Evolutionary conservation across 1,140 invertebrate genomes (phyloP).

Genomic region (Lamellibrachia luymesi): DNA sequence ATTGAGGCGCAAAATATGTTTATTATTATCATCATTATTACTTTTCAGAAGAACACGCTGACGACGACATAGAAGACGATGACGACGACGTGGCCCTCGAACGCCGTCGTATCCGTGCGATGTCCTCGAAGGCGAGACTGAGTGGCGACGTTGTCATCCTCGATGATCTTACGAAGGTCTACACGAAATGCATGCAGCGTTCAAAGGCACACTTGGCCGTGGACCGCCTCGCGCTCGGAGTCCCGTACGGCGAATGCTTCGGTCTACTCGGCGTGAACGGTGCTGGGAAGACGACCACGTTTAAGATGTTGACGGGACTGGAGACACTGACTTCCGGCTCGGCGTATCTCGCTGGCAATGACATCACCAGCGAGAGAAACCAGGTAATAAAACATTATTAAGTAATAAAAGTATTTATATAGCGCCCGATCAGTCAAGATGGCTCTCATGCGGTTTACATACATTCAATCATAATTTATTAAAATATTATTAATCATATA

Average conservation of each 20-base stretch:
- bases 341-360: constrained; percentile 42
- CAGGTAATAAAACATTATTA: background rate
- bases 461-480: too few relatives aligned
- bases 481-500: too few relatives aligned
- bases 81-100: background rate
- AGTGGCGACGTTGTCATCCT: constrained; percentile 40
- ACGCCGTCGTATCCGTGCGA: background rate
- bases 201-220: constrained; percentile 44
- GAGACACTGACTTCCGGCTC: constrained; percentile 45
- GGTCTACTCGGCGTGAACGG: constrained; percentile 55
- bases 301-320: constrained; percentile 71
- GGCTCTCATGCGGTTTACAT: too few relatives aligned
- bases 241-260: constrained; percentile 51
- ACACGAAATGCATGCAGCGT: constrained; percentile 35
- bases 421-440: too few relatives aligned
- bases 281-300: constrained; percentile 65
- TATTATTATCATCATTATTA: too few relatives aligned
- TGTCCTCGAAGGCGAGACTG: background rate
- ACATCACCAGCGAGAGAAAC: background rate
- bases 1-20: too few relatives aligned
- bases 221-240: constrained; percentile 47
- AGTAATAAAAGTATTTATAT: too few relatives aligned
- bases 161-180: constrained; percentile 30
- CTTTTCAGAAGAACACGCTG: background rate
- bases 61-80: background rate